Evolutionary conservation across 2,113 vertebrate genomes (phyloP).

Genomic region (Hyaena hyaena): DNA sequence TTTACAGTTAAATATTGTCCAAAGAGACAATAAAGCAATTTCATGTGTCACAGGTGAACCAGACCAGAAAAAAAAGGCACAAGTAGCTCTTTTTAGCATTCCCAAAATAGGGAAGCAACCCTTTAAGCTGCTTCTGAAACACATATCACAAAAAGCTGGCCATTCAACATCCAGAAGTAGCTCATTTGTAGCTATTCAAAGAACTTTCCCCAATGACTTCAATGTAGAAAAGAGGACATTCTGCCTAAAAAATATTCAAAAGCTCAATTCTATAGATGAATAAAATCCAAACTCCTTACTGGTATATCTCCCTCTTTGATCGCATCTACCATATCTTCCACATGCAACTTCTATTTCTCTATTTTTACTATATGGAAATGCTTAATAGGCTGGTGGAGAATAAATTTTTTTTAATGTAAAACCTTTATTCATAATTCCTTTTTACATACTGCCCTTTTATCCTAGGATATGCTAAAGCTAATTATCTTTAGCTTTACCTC

Average conservation of each 20-base stretch:
- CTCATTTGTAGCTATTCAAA: neutral
- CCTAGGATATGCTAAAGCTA: neutral
- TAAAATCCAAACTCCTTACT: neutral
- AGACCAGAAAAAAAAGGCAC: neutral
- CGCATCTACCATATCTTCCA: neutral
- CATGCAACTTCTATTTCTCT: neutral
- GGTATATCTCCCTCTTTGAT: neutral
- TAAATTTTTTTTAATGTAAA: neutral
- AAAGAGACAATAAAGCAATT: neutral
- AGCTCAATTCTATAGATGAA: neutral
- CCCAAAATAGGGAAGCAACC: neutral
- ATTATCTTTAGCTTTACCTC: neutral
- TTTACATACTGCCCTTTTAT: neutral
- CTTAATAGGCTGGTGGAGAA: neutral
- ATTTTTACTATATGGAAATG: neutral
- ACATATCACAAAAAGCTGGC: neutral
- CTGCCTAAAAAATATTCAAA: neutral
- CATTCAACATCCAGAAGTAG: neutral
- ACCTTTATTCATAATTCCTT: neutral
- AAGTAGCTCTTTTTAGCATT: neutral
- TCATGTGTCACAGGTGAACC: neutral
- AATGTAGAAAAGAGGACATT: conserved; percentile 10
- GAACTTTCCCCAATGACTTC: conserved; percentile 26
- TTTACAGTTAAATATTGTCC: neutral
- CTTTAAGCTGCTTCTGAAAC: neutral